These are phyloP conservation scores for Asobara japonica DNA, from an alignment of 1,140 invertebrate species.

Conservation along the genomic window DNA sequence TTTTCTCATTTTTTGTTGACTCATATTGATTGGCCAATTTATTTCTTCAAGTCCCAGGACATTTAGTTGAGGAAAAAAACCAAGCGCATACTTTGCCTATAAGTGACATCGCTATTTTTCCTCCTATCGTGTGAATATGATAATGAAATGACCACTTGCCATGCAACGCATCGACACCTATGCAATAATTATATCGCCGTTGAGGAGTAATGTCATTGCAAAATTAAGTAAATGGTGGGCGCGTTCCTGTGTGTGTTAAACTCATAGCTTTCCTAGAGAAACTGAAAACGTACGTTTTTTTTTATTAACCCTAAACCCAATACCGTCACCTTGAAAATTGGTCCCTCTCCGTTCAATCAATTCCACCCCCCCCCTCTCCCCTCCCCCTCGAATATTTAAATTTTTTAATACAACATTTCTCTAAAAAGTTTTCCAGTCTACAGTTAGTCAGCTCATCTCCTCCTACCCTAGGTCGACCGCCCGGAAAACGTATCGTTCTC, in stretches of 20 bases:
- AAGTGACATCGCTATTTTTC: background rate
- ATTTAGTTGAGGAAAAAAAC: no score
- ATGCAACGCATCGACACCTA: background rate
- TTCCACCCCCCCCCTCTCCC: background rate
- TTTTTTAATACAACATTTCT: conserved; percentile 11
- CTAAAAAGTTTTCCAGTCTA: background rate
- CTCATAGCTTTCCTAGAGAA: no score
- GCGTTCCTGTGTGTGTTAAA: no score
- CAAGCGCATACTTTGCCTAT: no score
- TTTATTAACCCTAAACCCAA: no score
- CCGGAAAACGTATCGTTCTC: conserved; percentile 59
- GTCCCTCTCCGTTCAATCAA: background rate
- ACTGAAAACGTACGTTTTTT: no score
- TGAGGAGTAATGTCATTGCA: no score
- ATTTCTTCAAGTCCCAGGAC: no score
- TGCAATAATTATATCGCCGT: background rate
- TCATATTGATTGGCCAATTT: no score
- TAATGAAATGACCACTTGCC: conserved; percentile 1
- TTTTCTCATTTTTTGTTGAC: no score
- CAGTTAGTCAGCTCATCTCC: conserved; percentile 11
- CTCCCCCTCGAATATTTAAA: background rate
- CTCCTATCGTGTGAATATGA: background rate
- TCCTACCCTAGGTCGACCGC: conserved; percentile 39
- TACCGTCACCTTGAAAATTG: background rate
- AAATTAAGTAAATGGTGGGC: no score